These are phyloP conservation scores for Nasonia vitripennis DNA, from an alignment of 1,140 invertebrate species.

Conservation along the genomic window DNA sequence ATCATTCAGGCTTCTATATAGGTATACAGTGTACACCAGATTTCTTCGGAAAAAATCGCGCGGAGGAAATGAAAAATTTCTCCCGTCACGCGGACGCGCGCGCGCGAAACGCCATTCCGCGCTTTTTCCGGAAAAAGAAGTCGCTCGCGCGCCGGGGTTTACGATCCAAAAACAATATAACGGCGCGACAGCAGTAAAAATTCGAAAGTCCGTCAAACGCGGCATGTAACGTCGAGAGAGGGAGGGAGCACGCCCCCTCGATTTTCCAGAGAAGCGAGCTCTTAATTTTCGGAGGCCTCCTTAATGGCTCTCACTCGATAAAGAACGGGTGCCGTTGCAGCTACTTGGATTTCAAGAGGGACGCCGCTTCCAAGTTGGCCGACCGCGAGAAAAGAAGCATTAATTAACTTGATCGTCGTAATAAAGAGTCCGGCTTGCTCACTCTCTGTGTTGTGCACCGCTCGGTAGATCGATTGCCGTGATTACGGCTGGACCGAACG, in stretches of 20 bases:
- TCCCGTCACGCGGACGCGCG: no score
- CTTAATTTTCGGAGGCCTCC: constrained; percentile 20
- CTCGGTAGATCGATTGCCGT: constrained; percentile 1
- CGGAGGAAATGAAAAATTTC: no score
- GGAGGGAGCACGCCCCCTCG: background rate
- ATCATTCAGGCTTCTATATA: background rate
- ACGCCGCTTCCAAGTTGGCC: background rate
- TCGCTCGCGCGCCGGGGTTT: no score
- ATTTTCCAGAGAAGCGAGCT: constrained; percentile 6
- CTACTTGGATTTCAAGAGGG: constrained; percentile 2
- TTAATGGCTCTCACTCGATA: constrained; percentile 4
- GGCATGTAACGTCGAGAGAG: no score
- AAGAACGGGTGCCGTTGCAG: background rate
- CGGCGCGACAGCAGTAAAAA: no score
- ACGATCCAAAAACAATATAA: no score
- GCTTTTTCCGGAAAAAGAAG: no score
- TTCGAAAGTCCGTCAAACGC: no score
- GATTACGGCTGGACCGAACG: background rate
- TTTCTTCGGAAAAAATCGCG: no score
- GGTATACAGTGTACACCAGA: no score
- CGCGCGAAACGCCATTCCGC: no score
- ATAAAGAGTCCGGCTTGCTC: constrained; percentile 7
- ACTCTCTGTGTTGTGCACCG: background rate
- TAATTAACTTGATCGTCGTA: constrained; percentile 35
- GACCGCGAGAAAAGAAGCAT: constrained; percentile 26